Conservation (phyloP, 2,797 vertebrate species). For the Rhabdophis nuchalis region DNA sequence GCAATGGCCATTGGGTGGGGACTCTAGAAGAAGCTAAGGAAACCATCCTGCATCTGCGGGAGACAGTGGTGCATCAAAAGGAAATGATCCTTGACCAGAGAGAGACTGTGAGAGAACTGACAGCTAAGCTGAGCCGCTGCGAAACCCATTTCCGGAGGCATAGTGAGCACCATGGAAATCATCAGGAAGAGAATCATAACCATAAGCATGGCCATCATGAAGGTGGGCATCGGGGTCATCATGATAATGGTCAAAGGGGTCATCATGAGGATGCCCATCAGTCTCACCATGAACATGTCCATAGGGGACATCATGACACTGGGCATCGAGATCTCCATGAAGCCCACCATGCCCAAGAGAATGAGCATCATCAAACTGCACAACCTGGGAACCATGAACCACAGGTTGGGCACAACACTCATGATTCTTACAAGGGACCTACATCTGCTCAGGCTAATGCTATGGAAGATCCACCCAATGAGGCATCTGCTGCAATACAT, state of each 20-base stretch:
- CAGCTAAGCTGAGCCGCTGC: conserved; percentile 78
- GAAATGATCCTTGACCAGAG: conserved; percentile 82
- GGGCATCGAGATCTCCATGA: conserved; percentile 35
- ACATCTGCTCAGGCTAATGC: conserved; percentile 47
- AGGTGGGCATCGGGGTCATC: conserved; percentile 1
- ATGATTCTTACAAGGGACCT: conserved; percentile 36
- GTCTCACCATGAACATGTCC: not conserved
- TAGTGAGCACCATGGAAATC: conserved; percentile 44
- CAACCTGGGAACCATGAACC: conserved; percentile 44
- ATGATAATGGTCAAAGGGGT: conserved; percentile 29
- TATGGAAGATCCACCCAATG: conserved; percentile 52
- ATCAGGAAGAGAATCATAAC: conserved; percentile 44
- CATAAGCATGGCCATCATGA: conserved; percentile 19
- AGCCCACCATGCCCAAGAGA: conserved; percentile 59
- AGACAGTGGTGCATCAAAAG: conserved; percentile 80
- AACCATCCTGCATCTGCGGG: conserved; percentile 79
- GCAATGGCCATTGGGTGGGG: conserved; percentile 69
- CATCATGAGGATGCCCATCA: conserved; percentile 29
- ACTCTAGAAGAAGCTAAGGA: conserved; percentile 78
- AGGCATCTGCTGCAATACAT: conserved; percentile 64
- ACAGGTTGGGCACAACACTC: not conserved
- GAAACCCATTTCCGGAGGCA: conserved; percentile 70
- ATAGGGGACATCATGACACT: not conserved
- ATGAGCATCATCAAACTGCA: conserved; percentile 67
- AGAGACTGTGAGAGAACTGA: conserved; percentile 81